Evolutionary conservation across 2,113 vertebrate genomes (phyloP).

Genomic region (Thymallus thymallus): DNA sequence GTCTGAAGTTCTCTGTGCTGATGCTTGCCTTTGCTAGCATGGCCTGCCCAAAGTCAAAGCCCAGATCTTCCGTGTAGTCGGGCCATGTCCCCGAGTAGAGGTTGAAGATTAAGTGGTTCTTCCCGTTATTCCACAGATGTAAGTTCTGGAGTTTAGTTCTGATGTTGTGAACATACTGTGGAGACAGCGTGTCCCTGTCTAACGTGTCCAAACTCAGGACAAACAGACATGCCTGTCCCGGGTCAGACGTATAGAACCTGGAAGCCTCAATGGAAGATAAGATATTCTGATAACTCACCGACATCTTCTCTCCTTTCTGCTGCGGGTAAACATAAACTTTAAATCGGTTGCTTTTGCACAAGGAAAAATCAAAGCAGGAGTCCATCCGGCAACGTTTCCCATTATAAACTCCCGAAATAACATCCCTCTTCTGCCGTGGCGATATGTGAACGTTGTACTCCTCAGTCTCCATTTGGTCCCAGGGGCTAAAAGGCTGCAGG

Average conservation of each 20-base stretch:
- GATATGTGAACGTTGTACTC: conserved; percentile 76
- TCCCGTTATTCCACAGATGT: conserved; percentile 94
- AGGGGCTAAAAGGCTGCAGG: conserved; percentile 77
- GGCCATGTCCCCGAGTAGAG: conserved; percentile 99
- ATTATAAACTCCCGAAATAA: conserved; percentile 78
- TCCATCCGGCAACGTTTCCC: conserved; percentile 93
- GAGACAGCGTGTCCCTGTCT: conserved; percentile 96
- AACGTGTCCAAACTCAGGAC: conserved; percentile 94
- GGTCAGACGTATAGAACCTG: conserved; percentile 91
- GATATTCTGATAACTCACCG: conserved; percentile 97
- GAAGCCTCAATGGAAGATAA: conserved; percentile 91
- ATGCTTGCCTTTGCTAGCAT: conserved; percentile 99
- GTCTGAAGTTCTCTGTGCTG: conserved; percentile 93
- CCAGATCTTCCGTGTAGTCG: conserved; percentile 96
- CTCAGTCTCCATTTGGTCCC: conserved; percentile 74
- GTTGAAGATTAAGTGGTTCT: conserved; percentile 99
- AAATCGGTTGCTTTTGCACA: conserved; percentile 89
- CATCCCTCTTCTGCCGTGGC: conserved; percentile 84
- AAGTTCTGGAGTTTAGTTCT: conserved; percentile 91
- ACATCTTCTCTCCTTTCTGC: conserved; percentile 96
- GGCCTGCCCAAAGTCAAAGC: conserved; percentile 94
- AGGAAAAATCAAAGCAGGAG: conserved; percentile 92
- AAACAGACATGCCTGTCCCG: conserved; percentile 91
- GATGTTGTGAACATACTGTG: conserved; percentile 95
- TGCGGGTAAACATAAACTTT: conserved; percentile 96